phyloP scores from a whole-genome alignment of 2,888 invertebrate species.

The Pyrrhosoma nymphula region DNA sequence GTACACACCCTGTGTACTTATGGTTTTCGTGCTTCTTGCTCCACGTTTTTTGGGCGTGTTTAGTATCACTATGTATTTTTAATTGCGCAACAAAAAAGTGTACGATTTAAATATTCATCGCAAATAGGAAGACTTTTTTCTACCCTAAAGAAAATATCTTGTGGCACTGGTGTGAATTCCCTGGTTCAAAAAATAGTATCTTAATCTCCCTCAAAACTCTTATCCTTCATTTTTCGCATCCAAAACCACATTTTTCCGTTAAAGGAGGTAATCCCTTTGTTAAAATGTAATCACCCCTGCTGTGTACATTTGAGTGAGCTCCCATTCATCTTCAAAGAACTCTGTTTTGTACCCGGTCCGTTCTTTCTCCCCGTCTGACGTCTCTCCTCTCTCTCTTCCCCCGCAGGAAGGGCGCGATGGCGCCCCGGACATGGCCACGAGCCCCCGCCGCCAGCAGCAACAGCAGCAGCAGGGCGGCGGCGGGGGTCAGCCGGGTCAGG shows the following conservation, averaged over 20 bases:
- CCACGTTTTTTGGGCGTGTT: no score
- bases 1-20: no score
- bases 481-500: slow-evolving; percentile 79
- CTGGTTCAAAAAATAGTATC: no score
- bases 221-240: not conserved
- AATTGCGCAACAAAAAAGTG: no score
- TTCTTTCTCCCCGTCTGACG: slow-evolving; percentile 68
- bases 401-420: slow-evolving; percentile 93
- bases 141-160: no score
- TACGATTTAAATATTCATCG: no score
- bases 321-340: not conserved
- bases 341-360: not conserved
- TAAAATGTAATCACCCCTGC: no score
- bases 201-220: no score
- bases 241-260: not conserved
- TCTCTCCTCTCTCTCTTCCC: slow-evolving; percentile 70
- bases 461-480: slow-evolving; percentile 79
- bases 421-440: slow-evolving; percentile 94
- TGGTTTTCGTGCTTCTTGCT: no score
- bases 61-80: no score
- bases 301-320: not conserved
- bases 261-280: not conserved
- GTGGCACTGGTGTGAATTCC: no score
- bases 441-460: slow-evolving; percentile 90
- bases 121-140: no score